Evolutionary conservation across 2,113 vertebrate species (phyloP), one percentile per base, ranked within the genome.

Genomic region (Notarius quadriscutis): DNA sequence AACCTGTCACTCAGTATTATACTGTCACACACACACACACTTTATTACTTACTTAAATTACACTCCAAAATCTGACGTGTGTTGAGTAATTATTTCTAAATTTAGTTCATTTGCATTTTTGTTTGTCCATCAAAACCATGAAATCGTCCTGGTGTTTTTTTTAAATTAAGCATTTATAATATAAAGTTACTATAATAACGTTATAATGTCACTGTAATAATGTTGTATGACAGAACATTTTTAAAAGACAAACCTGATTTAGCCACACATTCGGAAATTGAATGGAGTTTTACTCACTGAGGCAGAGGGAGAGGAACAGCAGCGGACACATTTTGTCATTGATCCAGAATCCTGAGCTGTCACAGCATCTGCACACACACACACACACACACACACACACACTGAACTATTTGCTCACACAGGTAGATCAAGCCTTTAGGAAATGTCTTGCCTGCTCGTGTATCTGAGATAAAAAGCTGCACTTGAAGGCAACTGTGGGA

Each of bases 241-340:
- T 60, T n/a, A 50, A 67, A 11, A 55, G 20, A 62, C 7, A 41
- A 83, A 62, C 7, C 2, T 18, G 62, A 65, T 9, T 48, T 11
- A 74, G 14, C 41, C 71, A 75, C 55, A 18, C 20, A 6, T 55
- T 11, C 5, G 12, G 30, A 71, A 63, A 62, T 30, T 17, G 30
- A 15, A 57, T 48, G 25, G 6, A 60, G 2, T 51, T 88, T 86
- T 88, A 88, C 89, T 90, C n/a, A 90, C 89, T 88, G 84, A 90
- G 75, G 62, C 75, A 84, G 89, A 90, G 30, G 65, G 60, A 88
- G 79, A 90, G 77, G 58, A 86, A 84, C 41, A 88, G 81, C 75
- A 90, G 81, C 50, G 50, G 81, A 75, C 84, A 34, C 89, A 88
- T 90, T 88, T 69, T 63, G 89, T 81, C 53, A 50, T 84, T 25